Conservation (phyloP, 2,888 invertebrate genomes). For the Nomada fucata region DNA sequence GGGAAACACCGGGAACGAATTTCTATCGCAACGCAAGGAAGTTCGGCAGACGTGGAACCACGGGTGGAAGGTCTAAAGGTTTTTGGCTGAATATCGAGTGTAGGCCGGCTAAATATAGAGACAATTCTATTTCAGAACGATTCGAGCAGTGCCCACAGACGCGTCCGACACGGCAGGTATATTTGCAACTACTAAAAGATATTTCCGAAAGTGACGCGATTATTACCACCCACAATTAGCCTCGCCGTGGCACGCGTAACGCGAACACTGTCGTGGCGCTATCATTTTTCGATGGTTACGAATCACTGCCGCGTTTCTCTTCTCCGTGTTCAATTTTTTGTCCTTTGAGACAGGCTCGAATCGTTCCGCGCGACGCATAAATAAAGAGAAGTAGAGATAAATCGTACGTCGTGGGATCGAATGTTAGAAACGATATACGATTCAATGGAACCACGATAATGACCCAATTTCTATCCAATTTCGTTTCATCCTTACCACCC, state of each 20-base stretch:
- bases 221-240: constrained; percentile 73
- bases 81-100: constrained; percentile 82
- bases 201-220: constrained; percentile 77
- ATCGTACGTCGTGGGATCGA: background rate
- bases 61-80: constrained; percentile 77
- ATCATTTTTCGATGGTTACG: background rate
- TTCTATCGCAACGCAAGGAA: constrained; percentile 55
- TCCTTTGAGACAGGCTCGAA: too few relatives aligned
- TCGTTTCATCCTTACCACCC: background rate
- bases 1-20: background rate
- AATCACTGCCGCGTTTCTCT: background rate
- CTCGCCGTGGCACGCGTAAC: constrained; percentile 50
- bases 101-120: constrained; percentile 82
- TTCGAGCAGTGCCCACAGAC: constrained; percentile 72
- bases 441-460: background rate
- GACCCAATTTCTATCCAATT: constrained; percentile 3
- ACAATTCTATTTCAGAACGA: constrained; percentile 80
- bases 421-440: background rate
- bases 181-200: constrained; percentile 75
- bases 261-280: constrained; percentile 16
- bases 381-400: background rate
- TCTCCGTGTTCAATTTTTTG: background rate
- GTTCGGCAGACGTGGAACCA: constrained; percentile 56
- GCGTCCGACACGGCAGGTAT: constrained; percentile 67
- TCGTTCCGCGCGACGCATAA: background rate